phyloP scores from a whole-genome alignment of 2,888 invertebrate genomes.

The Athalia cordata region DNA sequence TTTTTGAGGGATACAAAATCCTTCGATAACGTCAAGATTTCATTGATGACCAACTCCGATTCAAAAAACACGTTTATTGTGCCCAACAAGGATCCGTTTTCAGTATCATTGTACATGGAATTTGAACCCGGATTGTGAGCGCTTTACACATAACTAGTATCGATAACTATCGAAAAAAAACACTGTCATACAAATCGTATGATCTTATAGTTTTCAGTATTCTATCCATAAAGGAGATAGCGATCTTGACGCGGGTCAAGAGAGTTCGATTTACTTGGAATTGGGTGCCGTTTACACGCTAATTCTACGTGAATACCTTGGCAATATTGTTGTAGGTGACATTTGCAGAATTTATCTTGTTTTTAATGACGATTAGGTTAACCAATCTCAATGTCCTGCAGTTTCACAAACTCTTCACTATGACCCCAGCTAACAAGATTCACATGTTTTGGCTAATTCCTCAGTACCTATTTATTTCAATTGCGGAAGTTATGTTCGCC shows the following conservation, averaged over 20 bases:
- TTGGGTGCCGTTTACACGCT: conserved; percentile 78
- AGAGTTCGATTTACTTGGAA: conserved; percentile 46
- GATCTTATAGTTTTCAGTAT: conserved; percentile 59
- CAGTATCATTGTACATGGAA: conserved; percentile 79
- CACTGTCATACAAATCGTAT: conserved; percentile 56
- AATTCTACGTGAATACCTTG: conserved; percentile 70
- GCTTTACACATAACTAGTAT: conserved; percentile 53
- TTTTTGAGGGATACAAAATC: conserved; percentile 65
- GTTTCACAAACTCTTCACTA: conserved; percentile 77
- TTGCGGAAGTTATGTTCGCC: conserved; percentile 89
- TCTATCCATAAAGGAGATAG: conserved; percentile 48
- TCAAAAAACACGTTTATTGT: conserved; percentile 77
- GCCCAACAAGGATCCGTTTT: conserved; percentile 73
- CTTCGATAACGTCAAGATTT: conserved; percentile 68
- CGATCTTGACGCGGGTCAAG: conserved; percentile 44
- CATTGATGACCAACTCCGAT: conserved; percentile 64
- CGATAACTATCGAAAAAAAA: conserved; percentile 56
- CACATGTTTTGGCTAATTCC: conserved; percentile 85
- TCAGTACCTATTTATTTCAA: conserved; percentile 86
- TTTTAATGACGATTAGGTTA: too few species aligned
- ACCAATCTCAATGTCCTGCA: conserved; percentile 53
- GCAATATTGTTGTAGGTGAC: conserved; percentile 70
- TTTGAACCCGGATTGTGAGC: conserved; percentile 77
- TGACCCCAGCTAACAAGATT: conserved; percentile 80
- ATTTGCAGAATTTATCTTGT: neutral